phyloP scores from a whole-genome alignment of 2,113 vertebrate species.

The Oenanthe oenanthe region DNA sequence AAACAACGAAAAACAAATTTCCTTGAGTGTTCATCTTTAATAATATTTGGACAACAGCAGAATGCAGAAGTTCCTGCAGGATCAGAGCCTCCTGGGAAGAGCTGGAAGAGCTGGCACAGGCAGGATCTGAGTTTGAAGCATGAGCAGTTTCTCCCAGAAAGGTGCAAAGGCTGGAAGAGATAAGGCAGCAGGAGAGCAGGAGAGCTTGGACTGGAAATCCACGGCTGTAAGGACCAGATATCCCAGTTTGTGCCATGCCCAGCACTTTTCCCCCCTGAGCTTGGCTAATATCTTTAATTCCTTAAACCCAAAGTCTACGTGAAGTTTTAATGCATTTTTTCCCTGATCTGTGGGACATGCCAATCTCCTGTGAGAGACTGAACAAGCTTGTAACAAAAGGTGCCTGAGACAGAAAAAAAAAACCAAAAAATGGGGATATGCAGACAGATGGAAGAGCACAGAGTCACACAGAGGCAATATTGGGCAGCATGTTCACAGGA shows the following conservation, averaged over 20 bases:
- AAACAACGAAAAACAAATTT: neutral
- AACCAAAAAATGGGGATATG: neutral
- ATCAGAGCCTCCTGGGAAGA: neutral
- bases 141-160: neutral
- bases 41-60: neutral
- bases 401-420: neutral
- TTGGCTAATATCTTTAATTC: neutral
- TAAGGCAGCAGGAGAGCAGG: neutral
- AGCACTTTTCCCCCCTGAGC: neutral
- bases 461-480: conserved; percentile 21
- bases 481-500: conserved; percentile 46
- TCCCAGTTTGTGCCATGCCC: neutral
- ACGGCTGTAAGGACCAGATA: neutral
- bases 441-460: conserved; percentile 21
- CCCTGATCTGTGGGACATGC: neutral
- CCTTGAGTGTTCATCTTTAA: neutral
- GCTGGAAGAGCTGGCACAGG: neutral
- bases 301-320: neutral
- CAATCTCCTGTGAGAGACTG: neutral
- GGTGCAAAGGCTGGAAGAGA: neutral
- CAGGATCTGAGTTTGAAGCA: rapidly evolving
- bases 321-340: neutral
- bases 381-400: neutral
- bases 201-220: neutral
- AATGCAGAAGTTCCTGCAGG: neutral